Evolutionary conservation across 2,797 vertebrate genomes (phyloP).

Genomic region (Etheostoma perlongum): DNA sequence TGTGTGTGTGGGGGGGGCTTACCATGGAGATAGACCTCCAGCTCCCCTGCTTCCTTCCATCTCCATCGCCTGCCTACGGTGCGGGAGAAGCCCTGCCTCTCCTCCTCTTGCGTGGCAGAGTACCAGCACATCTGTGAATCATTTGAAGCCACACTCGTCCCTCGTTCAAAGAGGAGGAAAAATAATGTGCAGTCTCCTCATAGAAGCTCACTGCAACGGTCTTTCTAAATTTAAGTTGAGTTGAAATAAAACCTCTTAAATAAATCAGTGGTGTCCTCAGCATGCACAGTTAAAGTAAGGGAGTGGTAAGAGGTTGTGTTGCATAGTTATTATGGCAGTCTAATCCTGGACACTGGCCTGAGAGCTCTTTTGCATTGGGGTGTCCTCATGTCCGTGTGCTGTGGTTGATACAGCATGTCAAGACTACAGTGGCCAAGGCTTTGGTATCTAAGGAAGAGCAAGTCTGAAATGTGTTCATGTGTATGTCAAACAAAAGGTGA

Average conservation of each 20-base stretch:
- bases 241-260: slow-evolving; percentile 66
- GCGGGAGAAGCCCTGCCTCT: slow-evolving; percentile 56
- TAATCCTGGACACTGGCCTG: slow-evolving; percentile 60
- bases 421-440: slow-evolving; percentile 29
- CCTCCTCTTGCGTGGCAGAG: slow-evolving; percentile 62
- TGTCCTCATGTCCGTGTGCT: slow-evolving; percentile 50
- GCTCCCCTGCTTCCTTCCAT: slow-evolving; percentile 61
- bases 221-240: slow-evolving; percentile 70
- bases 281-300: slow-evolving; percentile 43
- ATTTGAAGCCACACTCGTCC: slow-evolving; percentile 70
- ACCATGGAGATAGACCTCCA: slow-evolving; percentile 66
- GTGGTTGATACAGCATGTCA: slow-evolving; percentile 38
- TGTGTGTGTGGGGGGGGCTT: slow-evolving; percentile 33
- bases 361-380: slow-evolving; percentile 57
- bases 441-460: slow-evolving; percentile 2
- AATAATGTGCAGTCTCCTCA: slow-evolving; percentile 48
- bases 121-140: slow-evolving; percentile 78
- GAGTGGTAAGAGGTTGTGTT: slow-evolving; percentile 60
- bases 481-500: slow-evolving; percentile 31
- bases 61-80: slow-evolving; percentile 52
- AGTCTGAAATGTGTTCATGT: slow-evolving; percentile 23
- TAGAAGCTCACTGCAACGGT: slow-evolving; percentile 30
- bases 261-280: slow-evolving; percentile 52
- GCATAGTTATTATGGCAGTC: slow-evolving; percentile 71
- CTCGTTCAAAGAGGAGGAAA: slow-evolving; percentile 53